Evolutionary conservation across 2,113 vertebrate species (phyloP), one percentile per base, ranked within the genome.

Genomic region (Suricata suricatta): DNA sequence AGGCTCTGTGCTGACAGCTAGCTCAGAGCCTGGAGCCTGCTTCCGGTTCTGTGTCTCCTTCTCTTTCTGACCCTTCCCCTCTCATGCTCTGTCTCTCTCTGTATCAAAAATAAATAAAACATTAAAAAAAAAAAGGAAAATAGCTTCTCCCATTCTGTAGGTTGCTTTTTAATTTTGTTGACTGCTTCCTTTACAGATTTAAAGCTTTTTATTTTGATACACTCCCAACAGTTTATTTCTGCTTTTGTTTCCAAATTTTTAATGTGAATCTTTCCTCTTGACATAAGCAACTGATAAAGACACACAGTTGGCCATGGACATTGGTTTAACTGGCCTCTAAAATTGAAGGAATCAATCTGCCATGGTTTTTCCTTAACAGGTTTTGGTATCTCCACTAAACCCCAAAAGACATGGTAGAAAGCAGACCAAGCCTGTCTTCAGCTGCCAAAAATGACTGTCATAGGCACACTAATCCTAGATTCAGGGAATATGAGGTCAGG

Each of bases 401-500:
- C 44, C 63, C 80, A 77, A 92, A 89, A 79, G 21, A 41, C 44
- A 63, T 21, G 57, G 60, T 41, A 81, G 57, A 89, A 54, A 93
- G 38, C 81, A 89, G 8, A 94, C n/a, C 47, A 50, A 84, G n/a
- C 54, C 74, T 86, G 93, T 93, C 82, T 68, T 50, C 38, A 88
- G 66, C 64, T 94, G 74, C 63, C 76, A 52, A 57, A 90, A 96
- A 82, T 35, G 50, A 95, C 66, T 79, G 57, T 41, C 50, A 0
- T 7, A 52, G 83, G 80, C 41, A 92, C 16, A 64, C 15, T 31
- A 47, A 72, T 47, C 97, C 91, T 72, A 93, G 52, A 23, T 85
- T 94, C 80, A 93, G n/a, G 63, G 19, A 96, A 81, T 33, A 60
- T 33, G 81, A 88, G 81, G 77, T 93, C 84, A 90, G 63, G 79